These are phyloP conservation scores for Megamerina dolium DNA, from an alignment of 2,888 invertebrate genomes.

Conservation along the genomic window DNA sequence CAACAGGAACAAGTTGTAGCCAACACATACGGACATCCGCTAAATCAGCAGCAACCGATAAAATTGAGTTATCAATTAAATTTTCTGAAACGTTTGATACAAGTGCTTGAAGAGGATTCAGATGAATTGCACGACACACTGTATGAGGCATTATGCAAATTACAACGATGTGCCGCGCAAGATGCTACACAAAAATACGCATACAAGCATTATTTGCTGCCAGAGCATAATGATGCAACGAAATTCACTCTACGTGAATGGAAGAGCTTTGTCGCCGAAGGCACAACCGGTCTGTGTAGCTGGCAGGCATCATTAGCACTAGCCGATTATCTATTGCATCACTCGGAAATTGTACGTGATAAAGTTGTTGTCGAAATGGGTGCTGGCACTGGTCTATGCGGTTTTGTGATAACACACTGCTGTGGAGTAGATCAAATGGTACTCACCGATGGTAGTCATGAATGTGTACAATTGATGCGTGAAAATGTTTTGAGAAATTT, in stretches of 20 bases:
- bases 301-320: slow-evolving; percentile 74
- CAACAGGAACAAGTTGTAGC: slow-evolving; percentile 57
- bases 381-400: slow-evolving; percentile 69
- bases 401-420: slow-evolving; percentile 59
- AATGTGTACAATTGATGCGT: slow-evolving; percentile 58
- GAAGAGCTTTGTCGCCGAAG: slow-evolving; percentile 62
- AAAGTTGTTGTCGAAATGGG: slow-evolving; percentile 69
- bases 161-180: slow-evolving; percentile 22
- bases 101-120: slow-evolving; percentile 51
- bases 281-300: slow-evolving; percentile 66
- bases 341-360: slow-evolving; percentile 51
- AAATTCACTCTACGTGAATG: slow-evolving; percentile 63
- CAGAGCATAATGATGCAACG: slow-evolving; percentile 31
- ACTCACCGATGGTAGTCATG: slow-evolving; percentile 65
- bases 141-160: slow-evolving; percentile 56
- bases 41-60: slow-evolving; percentile 58
- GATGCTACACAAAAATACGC: slow-evolving; percentile 44
- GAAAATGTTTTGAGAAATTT: slow-evolving; percentile 62
- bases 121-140: slow-evolving; percentile 61
- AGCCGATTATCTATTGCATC: slow-evolving; percentile 63
- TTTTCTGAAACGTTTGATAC: slow-evolving; percentile 62
- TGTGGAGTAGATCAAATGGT: slow-evolving; percentile 54
- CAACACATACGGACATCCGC: slow-evolving; percentile 54
- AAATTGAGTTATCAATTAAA: slow-evolving; percentile 57
- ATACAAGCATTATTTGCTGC: slow-evolving; percentile 58